Base-by-base conservation (phyloP, 2,113 vertebrate species). In the Ptychochromis oligacanthus region DNA sequence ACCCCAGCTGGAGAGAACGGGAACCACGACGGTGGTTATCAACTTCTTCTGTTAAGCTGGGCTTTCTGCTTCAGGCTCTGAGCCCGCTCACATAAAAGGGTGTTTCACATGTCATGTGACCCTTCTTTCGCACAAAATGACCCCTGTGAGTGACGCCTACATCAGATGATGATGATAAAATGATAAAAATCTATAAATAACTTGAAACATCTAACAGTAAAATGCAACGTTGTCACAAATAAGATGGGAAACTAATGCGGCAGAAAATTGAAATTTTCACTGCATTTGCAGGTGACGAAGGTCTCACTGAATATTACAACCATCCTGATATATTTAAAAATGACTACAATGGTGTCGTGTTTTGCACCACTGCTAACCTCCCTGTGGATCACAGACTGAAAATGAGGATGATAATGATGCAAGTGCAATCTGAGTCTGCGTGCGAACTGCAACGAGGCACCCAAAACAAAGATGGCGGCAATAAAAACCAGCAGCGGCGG, bases 391-490 rank as follows among this genome's bases (percentile, higher is more conserved):
- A 56, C 10, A 56, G 54, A 4, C 22, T 54, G 43, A 17, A 28
- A n/a, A 40, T 15, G n/a, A 56, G 34, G 80, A 81, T 1, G 49
- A 26, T 79, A n/a, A 79, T 20, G 52, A 26, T 4, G 2, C 24
- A 28, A 3, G 43, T 28, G 31, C 26, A 12, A 17, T 59, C 11
- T 4, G 7, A 57, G 52, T 14, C n/a, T 49, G 67, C 20, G 15
- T n/a, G 7, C 4, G n/a, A 38, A 13, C 49, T 2, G 22, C 75
- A 65, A 60, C 26, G 2, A 55, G 11, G 24, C 18, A 0, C 58
- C 43, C 64, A 89, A 86, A 86, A 89, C 81, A 83, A 91, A 89
- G 74, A 91, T 84, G 85, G 87, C 28, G 18, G 77, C 79, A 72
- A 49, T 81, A 86, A 88, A 88, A 87, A 57, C 54, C 52, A 84